Base-by-base conservation (phyloP, 2,888 invertebrate species). In the Melinaea menophilus region DNA sequence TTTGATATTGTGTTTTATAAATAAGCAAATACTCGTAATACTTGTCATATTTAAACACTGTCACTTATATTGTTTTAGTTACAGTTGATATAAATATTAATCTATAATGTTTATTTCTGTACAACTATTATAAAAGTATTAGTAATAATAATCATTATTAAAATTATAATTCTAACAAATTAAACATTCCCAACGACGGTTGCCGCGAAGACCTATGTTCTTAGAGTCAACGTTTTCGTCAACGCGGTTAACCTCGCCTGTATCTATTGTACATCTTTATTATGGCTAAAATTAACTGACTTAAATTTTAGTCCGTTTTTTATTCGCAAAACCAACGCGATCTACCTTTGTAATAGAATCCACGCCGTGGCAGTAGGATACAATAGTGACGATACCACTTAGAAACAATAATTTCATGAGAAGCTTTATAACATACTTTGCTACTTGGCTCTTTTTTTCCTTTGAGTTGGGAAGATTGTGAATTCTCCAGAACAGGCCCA, bases 181-280 rank as follows among this genome's bases (percentile, higher is more conserved):
- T 22, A 22, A 22, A 22, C 22, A 22, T 22, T 22, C 22, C 22
- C 22, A 22, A 22, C 22, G 22, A 22, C 22, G 22, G 22, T 22
- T 22, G 22, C 22, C 22, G 22, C 22, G 22, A 65, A 45, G 45
- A 59, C 58, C 58, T 64, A 59, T 56, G 45, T 51, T 59, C 55
- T 56, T 58, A 34, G 61, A 58, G 55, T 61, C 59, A 59, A 59
- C 51, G 46, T 63, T 65, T 67, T 65, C 61, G 31, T 63, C 65
- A 55, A 67, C 61, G n/a, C 65, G 62, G 51, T 65, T 59, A 46
- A 68, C 65, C 7, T 63, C 65, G 12, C 67, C 63, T 63, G 48
- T 65, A 67, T 59, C 62, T 66, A 57, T 64, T 67, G 63, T 65
- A 64, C 62, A 67, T 61, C 45, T 67, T 67, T 31, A 67, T 64